Percentiles rank a stretch among this genome's conserved stretches.
phyloP scores from a whole-genome alignment of 2,113 vertebrate species.

The Galbula dea region DNA sequence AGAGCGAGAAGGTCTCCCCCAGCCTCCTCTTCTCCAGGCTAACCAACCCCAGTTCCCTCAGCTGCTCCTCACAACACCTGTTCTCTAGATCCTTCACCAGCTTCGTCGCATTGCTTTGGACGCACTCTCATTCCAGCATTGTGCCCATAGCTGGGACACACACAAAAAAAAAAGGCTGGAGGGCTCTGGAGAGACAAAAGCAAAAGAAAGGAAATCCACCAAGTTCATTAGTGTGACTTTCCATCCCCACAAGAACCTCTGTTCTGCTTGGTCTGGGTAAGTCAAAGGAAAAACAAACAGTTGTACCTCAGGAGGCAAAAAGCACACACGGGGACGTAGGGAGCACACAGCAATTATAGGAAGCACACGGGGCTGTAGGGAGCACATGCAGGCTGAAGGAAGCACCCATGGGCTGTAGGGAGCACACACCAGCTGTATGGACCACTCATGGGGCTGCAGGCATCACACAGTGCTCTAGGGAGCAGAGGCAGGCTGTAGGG shows the following conservation, averaged over 20 bases:
- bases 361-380: background rate
- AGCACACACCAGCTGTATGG: background rate
- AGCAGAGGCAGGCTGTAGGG: background rate
- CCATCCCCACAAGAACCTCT: background rate
- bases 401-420: background rate
- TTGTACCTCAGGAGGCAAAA: too few species aligned
- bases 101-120: background rate
- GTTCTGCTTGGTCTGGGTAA: background rate
- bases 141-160: background rate
- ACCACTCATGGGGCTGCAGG: background rate
- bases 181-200: background rate
- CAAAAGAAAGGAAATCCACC: background rate
- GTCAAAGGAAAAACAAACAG: background rate
- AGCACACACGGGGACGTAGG: background rate
- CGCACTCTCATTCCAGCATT: background rate
- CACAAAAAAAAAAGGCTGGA: background rate
- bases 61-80: background rate
- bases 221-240: background rate
- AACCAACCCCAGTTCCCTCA: background rate
- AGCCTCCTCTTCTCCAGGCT: background rate
- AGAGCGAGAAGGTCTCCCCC: background rate
- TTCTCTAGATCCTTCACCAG: background rate
- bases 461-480: background rate
- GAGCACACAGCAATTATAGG: background rate
- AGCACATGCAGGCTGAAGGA: too few species aligned